Conservation (phyloP, 2,113 vertebrate species). For the Meleagris gallopavo region DNA sequence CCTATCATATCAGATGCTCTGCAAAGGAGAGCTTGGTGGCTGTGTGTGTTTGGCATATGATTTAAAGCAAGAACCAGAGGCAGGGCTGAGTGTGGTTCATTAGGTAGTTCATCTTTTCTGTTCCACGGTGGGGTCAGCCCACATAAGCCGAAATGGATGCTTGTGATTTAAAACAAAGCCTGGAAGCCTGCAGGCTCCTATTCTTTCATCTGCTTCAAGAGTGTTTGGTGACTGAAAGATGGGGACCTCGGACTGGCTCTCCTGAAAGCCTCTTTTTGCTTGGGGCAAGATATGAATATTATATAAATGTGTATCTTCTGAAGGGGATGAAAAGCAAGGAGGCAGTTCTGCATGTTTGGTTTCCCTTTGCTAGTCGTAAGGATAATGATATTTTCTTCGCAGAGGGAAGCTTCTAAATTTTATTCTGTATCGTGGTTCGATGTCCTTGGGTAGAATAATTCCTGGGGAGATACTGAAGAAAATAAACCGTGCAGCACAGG, state of each 20-base stretch:
- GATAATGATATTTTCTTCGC: not conserved
- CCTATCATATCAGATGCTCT: not conserved
- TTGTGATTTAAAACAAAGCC: not conserved
- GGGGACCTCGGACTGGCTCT: not conserved
- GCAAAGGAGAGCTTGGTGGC: not conserved
- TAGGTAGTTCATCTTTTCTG: not conserved
- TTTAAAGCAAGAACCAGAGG: not conserved
- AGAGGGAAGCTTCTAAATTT: conserved; percentile 15
- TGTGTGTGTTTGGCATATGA: not conserved
- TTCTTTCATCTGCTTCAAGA: not conserved
- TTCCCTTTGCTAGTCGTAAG: not conserved
- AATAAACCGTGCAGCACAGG: not conserved
- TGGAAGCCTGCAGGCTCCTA: not conserved
- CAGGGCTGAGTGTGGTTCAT: not conserved
- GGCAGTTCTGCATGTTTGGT: not conserved
- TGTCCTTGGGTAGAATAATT: not conserved
- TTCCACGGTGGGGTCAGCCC: not conserved
- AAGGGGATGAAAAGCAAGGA: not conserved
- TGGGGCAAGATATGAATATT: not conserved
- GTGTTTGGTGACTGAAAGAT: not conserved
- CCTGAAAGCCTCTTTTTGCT: not conserved
- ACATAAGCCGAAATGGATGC: accelerated
- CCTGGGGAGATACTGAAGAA: not conserved
- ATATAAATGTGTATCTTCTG: not conserved
- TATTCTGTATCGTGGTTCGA: not conserved